Percentiles rank a stretch among this genome's conserved stretches.
phyloP scores from a whole-genome alignment of 1,140 invertebrate genomes.

The Pogonognathellus flavescens region DNA sequence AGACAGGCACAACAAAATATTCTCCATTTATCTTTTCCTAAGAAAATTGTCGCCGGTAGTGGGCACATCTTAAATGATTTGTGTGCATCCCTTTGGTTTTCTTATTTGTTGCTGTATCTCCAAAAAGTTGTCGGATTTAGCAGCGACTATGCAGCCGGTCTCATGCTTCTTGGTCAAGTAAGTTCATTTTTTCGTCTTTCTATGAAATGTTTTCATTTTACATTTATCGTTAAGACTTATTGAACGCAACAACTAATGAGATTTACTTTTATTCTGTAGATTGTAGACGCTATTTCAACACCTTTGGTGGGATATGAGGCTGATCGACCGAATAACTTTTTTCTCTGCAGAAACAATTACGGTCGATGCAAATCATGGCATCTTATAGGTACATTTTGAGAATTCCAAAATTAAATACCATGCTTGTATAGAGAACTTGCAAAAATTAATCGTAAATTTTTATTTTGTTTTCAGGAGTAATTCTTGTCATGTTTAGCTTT shows the following conservation, averaged over 20 bases:
- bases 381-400: too few relatives aligned
- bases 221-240: too few relatives aligned
- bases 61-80: constrained; percentile 95
- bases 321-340: constrained; percentile 73
- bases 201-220: too few relatives aligned
- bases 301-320: constrained; percentile 73
- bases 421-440: too few relatives aligned
- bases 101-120: constrained; percentile 93
- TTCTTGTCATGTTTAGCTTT: constrained; percentile 77
- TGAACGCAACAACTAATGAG: too few relatives aligned
- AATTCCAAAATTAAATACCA: too few relatives aligned
- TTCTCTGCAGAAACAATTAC: constrained; percentile 78
- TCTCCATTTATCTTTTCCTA: not conserved
- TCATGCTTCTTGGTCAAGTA: constrained; percentile 89
- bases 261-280: constrained; percentile 4
- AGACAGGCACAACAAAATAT: not conserved
- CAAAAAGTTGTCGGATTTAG: constrained; percentile 86
- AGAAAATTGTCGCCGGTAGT: constrained; percentile 74
- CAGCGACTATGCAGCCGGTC: constrained; percentile 80
- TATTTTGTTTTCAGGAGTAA: constrained; percentile 49
- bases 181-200: constrained; percentile 80
- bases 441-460: too few relatives aligned
- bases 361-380: constrained; percentile 81
- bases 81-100: constrained; percentile 97
- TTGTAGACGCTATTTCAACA: constrained; percentile 54